Evolutionary conservation across 2,113 vertebrate genomes (phyloP).

Genomic region (Laticauda laticaudata): DNA sequence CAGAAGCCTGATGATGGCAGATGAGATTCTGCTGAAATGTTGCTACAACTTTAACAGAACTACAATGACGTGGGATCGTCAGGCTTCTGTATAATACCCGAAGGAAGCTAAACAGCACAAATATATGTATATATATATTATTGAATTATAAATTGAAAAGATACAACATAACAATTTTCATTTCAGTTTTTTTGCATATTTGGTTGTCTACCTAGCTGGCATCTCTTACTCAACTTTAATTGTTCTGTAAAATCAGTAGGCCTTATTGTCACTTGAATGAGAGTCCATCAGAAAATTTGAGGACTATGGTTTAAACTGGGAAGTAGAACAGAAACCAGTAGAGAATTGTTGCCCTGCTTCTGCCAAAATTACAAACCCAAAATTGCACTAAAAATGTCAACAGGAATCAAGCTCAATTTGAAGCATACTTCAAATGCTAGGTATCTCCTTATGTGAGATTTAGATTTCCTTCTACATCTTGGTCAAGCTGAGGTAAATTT

Average conservation of each 20-base stretch:
- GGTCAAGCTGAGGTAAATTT: constrained; percentile 20
- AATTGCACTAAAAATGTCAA: background rate
- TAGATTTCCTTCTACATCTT: background rate
- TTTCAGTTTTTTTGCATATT: background rate
- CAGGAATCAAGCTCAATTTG: background rate
- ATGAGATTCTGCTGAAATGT: too few species aligned
- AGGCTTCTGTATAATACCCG: too few species aligned
- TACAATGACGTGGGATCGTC: too few species aligned
- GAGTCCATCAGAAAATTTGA: background rate
- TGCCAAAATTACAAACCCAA: background rate
- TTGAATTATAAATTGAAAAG: background rate
- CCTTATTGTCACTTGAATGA: background rate
- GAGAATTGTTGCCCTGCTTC: background rate
- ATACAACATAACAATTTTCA: background rate
- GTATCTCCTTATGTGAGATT: background rate
- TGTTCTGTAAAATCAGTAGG: background rate
- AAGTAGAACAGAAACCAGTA: background rate
- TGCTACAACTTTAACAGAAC: too few species aligned
- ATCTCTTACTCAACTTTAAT: background rate
- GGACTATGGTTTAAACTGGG: too few species aligned
- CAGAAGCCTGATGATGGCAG: too few species aligned
- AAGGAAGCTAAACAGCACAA: too few species aligned
- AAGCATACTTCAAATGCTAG: background rate
- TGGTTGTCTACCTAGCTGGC: background rate
- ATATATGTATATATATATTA: too few species aligned